phyloP scores from a whole-genome alignment of 2,888 invertebrate species.

The Nasonovia ribisnigri region DNA sequence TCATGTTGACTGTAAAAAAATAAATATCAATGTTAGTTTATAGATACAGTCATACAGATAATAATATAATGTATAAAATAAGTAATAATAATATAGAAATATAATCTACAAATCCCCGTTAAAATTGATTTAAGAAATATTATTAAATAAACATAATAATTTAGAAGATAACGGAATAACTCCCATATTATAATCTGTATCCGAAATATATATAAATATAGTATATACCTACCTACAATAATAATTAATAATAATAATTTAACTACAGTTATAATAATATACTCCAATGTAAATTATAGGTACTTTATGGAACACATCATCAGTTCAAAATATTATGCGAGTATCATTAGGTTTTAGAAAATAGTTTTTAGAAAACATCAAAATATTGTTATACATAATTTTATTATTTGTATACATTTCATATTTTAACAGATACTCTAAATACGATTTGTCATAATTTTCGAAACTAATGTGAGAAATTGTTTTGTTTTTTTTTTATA shows the following conservation, averaged over 20 bases:
- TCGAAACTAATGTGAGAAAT: constrained; percentile 28
- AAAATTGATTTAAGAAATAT: constrained; percentile 25
- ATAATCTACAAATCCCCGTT: background rate
- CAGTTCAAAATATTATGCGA: background rate
- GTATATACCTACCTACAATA: background rate
- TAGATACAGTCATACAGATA: background rate
- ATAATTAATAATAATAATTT: background rate
- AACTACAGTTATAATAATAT: background rate
- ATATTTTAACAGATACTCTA: background rate
- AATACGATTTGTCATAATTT: constrained; percentile 6
- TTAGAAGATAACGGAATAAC: background rate
- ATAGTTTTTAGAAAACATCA: background rate
- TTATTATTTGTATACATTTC: background rate
- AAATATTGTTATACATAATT: background rate
- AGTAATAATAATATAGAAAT: constrained; percentile 11
- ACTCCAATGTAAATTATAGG: background rate
- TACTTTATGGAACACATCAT: background rate
- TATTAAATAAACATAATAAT: background rate
- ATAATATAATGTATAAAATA: background rate
- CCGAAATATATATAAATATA: background rate
- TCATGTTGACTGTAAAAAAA: background rate
- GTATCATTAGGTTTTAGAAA: background rate
- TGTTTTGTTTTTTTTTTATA: background rate
- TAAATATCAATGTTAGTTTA: background rate
- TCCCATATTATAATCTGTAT: background rate